Evolutionary conservation across 2,888 invertebrate genomes (phyloP).

Genomic region (Xestia xanthographa): DNA sequence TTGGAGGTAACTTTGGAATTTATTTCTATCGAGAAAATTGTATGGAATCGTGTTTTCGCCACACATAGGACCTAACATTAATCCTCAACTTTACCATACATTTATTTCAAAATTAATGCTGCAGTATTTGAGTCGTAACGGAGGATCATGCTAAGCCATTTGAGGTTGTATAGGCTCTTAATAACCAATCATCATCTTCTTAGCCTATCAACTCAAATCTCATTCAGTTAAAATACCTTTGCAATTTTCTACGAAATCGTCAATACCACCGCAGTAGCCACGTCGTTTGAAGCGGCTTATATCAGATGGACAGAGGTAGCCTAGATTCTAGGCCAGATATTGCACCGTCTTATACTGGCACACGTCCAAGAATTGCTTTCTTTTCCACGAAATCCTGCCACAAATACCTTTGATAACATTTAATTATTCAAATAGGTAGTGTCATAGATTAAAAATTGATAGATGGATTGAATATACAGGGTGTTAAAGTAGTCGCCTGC

Average conservation of each 20-base stretch:
- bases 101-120: too few relatives aligned
- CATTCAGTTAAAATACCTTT: slow-evolving; percentile 2
- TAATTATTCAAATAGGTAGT: slow-evolving; percentile 30
- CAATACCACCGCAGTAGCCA: slow-evolving; percentile 17
- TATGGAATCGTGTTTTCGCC: too few relatives aligned
- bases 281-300: slow-evolving; percentile 34
- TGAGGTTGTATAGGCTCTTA: too few relatives aligned
- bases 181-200: not conserved
- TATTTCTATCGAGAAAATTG: too few relatives aligned
- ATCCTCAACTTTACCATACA: too few relatives aligned
- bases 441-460: slow-evolving; percentile 15
- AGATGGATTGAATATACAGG: too few relatives aligned
- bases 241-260: slow-evolving; percentile 12
- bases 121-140: too few relatives aligned
- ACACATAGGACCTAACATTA: too few relatives aligned
- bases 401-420: slow-evolving; percentile 31
- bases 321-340: slow-evolving; percentile 51
- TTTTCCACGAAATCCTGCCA: slow-evolving; percentile 18
- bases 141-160: too few relatives aligned
- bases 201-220: not conserved
- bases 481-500: too few relatives aligned
- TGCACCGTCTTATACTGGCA: slow-evolving; percentile 21
- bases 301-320: slow-evolving; percentile 34
- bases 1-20: too few relatives aligned
- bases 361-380: slow-evolving; percentile 35